Base-by-base conservation (phyloP, 2,888 invertebrate species). In the Leucozona laternaria region DNA sequence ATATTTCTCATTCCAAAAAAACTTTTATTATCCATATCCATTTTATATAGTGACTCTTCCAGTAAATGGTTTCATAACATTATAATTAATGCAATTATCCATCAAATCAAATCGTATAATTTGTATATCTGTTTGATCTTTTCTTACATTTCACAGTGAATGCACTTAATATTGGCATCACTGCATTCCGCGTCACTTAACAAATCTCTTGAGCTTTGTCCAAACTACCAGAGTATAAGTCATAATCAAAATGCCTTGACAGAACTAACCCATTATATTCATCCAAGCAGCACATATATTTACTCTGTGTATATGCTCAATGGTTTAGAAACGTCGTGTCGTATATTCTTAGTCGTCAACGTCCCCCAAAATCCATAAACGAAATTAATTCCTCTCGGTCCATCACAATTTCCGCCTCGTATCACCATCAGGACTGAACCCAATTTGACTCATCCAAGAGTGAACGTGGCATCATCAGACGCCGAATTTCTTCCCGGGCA, bases 391-490 rank as follows among this genome's bases (percentile, higher is more conserved):
- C 75, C 82, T 70, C 58, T 79, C 45, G 86, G 78, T 71, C 71
- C 81, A 64, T 81, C 81, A 75, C 78, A 82, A 78, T 82, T 86
- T 86, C 86, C 86, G 86, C 82, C 78, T 86, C 82, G 82, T 62
- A 75, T 73, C 81, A 82, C 86, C n/a, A n/a, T n/a, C n/a, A 79
- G 22, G 34, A 66, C 64, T 57, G 75, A 82, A 70, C 62, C 75
- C 62, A 60, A 80, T 86, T 77, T 62, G 57, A 55, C 25, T 73
- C 72, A 77, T 34, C 80, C 77, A 80, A 81, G 55, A 81, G 55
- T 73, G 64, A 78, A 71, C 72, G 64, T 37, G 11, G 34, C 34
- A n/a, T 60, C 34, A 15, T 60, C 20, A 60, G 37, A 37, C 57
- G 57, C 57, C 6, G 31, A 57, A 57, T 34, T 34, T 57, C 17